phyloP scores from a whole-genome alignment of 2,888 invertebrate species.

The Pasiphila rectangulata region DNA sequence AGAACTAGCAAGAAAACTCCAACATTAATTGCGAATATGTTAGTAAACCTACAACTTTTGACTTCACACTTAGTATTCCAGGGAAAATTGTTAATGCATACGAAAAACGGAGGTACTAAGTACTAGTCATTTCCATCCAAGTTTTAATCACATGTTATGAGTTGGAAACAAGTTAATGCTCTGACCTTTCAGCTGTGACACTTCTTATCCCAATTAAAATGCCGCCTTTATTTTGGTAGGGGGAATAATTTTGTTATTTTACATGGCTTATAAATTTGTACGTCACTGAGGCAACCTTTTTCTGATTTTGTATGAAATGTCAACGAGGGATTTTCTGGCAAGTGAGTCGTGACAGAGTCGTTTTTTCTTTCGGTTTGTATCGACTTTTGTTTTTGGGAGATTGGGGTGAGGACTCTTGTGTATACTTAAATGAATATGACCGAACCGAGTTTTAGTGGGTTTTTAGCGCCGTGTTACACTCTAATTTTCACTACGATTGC shows the following conservation, averaged over 20 bases:
- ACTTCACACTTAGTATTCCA: neutral
- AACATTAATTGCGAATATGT: neutral
- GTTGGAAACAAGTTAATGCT: conserved; percentile 18
- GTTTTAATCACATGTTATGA: conserved; percentile 18
- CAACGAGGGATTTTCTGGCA: neutral
- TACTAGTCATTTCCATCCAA: conserved; percentile 2
- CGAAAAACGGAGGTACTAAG: conserved; percentile 13
- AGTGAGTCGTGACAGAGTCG: no score
- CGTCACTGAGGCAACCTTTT: no score
- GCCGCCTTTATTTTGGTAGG: conserved; percentile 6
- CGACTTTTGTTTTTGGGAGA: no score
- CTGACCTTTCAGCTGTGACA: conserved; percentile 16
- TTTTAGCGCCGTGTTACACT: no score
- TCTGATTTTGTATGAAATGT: no score
- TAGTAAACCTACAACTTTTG: neutral
- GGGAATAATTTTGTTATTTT: neutral
- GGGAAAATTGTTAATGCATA: conserved; percentile 15
- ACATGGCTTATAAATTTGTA: neutral
- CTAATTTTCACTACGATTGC: no score
- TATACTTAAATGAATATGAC: no score
- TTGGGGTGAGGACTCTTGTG: no score
- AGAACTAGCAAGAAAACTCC: no score
- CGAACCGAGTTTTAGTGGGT: no score
- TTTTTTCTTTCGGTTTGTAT: no score
- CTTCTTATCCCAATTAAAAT: conserved; percentile 14